Evolutionary conservation across 2,113 vertebrate species (phyloP), one percentile per base, ranked within the genome.

Genomic region (Lagopus muta): DNA sequence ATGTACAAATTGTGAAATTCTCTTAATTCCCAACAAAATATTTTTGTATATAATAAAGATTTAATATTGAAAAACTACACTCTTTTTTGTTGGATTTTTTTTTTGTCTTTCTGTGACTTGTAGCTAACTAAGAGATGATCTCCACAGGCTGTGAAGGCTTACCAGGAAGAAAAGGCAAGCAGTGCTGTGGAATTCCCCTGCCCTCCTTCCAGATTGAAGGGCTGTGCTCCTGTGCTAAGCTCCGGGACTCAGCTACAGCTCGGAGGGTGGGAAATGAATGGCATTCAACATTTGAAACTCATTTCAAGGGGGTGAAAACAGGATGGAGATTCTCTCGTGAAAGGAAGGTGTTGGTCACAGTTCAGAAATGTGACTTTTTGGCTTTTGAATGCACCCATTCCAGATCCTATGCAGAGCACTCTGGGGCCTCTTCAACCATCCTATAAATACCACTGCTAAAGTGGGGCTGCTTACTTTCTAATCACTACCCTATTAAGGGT

Each of bases 41-140:
- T 98, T 98, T 98, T 98, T 98, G 96, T 97, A 97, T 88, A 97
- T 96, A 97, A 97, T 96, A 97, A 97, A 97, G 91, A 96, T 94
- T 97, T 97, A 97, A 95, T 97, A 96, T 91, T 94, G 83, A 90
- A 93, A 96, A 94, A 95, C 45, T 11, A 38, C 18, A 15, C 30
- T 27, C 27, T 28, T 28, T 24, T 42, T 16, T 24, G 38, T 4
- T 7, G 66, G 5, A 4, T 36, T 47, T 50, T 32, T 32, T 38
- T n/a, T 36, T 42, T 3, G 27, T 40, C 36, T 13, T 6, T 16
- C 22, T 30, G 11, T 47, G 15, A 48, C 10, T 78, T 82, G 18
- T 24, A 88, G 27, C 34, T 27, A 43, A 11, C 2, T 48, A 28
- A 30, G 27, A 13, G 47, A 81, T 60, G 4, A 0, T 22, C 9